phyloP scores from a whole-genome alignment of 2,888 invertebrate genomes.

The Neocrepidodera transversa region DNA sequence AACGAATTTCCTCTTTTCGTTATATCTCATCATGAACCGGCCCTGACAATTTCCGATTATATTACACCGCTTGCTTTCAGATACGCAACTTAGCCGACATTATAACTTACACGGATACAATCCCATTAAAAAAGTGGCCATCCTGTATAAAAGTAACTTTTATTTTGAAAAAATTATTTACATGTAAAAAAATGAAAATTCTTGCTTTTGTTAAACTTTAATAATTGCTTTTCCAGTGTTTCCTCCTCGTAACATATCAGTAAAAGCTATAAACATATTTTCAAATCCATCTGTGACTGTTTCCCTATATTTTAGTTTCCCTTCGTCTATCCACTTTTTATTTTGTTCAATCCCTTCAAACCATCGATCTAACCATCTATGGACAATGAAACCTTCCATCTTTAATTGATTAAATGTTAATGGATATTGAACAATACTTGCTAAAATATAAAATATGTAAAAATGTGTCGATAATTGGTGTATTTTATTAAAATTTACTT shows the following conservation, averaged over 20 bases:
- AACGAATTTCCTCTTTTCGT: too few relatives aligned
- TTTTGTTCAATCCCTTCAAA: conserved; percentile 71
- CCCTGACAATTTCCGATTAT: too few relatives aligned
- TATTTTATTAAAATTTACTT: conserved; percentile 20
- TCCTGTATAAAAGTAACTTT: too few relatives aligned
- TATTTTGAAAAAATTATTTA: too few relatives aligned
- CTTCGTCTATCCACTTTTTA: conserved; percentile 69
- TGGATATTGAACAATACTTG: conserved; percentile 38
- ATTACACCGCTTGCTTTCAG: too few relatives aligned
- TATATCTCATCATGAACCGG: too few relatives aligned
- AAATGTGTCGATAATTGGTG: background rate
- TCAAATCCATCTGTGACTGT: conserved; percentile 72
- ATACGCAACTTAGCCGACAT: too few relatives aligned
- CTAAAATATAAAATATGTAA: conserved; percentile 34
- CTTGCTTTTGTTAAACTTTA: conserved; percentile 43
- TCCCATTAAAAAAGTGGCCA: too few relatives aligned
- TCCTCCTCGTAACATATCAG: conserved; percentile 48
- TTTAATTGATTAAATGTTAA: conserved; percentile 45
- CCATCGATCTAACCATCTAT: conserved; percentile 62
- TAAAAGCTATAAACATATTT: conserved; percentile 49
- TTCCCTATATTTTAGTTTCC: conserved; percentile 75
- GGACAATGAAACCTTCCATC: conserved; percentile 49
- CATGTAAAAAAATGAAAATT: too few relatives aligned
- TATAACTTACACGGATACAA: too few relatives aligned
- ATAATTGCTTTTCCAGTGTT: conserved; percentile 51